These are phyloP conservation scores for Sminthopsis crassicaudata DNA, from an alignment of 2,113 vertebrate genomes.

Conservation along the genomic window DNA sequence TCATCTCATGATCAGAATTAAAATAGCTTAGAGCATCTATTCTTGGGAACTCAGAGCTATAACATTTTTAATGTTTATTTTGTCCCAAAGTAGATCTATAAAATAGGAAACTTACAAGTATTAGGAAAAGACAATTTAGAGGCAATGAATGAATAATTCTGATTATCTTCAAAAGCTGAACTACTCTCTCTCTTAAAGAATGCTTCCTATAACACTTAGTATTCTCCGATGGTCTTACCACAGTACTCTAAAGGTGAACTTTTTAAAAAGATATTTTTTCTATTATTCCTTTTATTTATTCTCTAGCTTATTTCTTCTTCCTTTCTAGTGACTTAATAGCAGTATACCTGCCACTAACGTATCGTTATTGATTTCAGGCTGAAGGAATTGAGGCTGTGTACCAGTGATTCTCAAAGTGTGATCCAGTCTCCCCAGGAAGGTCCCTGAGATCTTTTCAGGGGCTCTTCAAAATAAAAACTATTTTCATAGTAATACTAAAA, in stretches of 20 bases:
- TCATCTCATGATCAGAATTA: not conserved
- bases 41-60: not conserved
- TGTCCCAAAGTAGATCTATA: conserved; percentile 13
- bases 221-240: not conserved
- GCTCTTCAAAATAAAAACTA: not conserved
- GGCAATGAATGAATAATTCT: not conserved
- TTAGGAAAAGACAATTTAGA: conserved; percentile 12
- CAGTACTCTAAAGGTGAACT: not conserved
- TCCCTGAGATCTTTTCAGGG: not conserved
- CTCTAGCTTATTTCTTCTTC: not conserved
- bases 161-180: conserved; percentile 2
- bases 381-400: not conserved
- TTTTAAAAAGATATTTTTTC: not conserved
- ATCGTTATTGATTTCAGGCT: not conserved
- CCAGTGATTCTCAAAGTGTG: not conserved
- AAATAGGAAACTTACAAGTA: not conserved
- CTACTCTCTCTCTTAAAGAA: not conserved
- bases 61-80: not conserved
- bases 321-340: not conserved
- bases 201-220: not conserved
- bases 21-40: not conserved
- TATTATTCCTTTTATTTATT: not conserved
- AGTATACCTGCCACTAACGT: not conserved
- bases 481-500: not conserved
- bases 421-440: not conserved